Percentiles rank a stretch among this genome's conserved stretches.
Evolutionary conservation across 2,113 vertebrate species (phyloP).

Genomic region (Alectura lathami): DNA sequence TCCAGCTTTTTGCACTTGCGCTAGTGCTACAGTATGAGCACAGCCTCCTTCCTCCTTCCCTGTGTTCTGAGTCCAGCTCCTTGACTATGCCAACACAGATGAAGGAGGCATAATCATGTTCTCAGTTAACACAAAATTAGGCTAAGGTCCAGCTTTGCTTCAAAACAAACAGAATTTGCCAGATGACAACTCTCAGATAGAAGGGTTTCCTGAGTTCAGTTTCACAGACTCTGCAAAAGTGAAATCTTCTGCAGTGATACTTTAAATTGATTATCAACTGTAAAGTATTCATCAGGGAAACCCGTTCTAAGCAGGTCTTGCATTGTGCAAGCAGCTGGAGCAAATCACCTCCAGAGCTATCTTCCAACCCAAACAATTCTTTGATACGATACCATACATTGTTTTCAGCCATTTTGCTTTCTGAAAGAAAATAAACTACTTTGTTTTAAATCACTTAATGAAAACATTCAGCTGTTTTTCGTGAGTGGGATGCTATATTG

Average conservation of each 20-base stretch:
- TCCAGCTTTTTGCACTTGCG: neutral
- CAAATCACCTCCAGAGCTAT: neutral
- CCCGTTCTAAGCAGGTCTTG: neutral
- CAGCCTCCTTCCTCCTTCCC: neutral
- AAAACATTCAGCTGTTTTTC: neutral
- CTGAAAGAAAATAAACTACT: neutral
- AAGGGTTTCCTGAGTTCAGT: neutral
- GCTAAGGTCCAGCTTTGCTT: neutral
- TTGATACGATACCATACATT: neutral
- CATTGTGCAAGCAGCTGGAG: neutral
- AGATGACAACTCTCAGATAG: neutral
- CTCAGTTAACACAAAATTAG: neutral
- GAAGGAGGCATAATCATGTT: neutral
- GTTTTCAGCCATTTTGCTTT: neutral
- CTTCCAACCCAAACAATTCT: neutral
- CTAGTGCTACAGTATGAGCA: neutral
- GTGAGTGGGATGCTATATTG: neutral
- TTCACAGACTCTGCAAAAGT: neutral
- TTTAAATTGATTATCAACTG: neutral
- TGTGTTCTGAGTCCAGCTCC: neutral
- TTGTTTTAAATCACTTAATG: neutral
- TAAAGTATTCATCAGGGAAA: neutral
- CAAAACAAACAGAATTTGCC: neutral
- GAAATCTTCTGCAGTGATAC: neutral
- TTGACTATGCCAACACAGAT: neutral